Conservation (phyloP, 2,888 invertebrate genomes). For the Sepiola atlantica region DNA sequence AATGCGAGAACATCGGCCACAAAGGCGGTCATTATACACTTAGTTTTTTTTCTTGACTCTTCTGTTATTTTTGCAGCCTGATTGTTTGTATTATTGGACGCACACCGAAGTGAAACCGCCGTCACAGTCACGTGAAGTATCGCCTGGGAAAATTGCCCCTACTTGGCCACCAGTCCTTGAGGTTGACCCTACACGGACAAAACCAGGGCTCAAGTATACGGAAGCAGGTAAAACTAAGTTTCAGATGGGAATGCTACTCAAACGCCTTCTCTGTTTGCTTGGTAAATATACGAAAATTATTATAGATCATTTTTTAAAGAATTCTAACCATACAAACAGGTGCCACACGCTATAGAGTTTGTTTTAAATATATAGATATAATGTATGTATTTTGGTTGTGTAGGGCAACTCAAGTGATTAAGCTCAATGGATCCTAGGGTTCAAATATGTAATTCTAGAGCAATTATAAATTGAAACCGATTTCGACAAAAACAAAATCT, state of each 20-base stretch:
- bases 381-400: too few species aligned
- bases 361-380: too few species aligned
- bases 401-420: too few species aligned
- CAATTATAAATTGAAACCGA: too few species aligned
- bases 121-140: conserved; percentile 79
- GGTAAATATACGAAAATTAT: conserved; percentile 23
- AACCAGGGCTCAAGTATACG: conserved; percentile 72
- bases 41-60: neutral
- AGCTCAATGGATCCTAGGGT: too few species aligned
- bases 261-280: neutral
- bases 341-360: neutral
- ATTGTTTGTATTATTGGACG: conserved; percentile 93
- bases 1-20: too few species aligned
- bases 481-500: too few species aligned
- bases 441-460: too few species aligned
- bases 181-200: conserved; percentile 61
- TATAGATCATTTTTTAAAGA: neutral
- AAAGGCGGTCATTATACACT: too few species aligned
- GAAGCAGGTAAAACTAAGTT: conserved; percentile 71
- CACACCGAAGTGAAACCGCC: conserved; percentile 82
- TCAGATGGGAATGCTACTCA: neutral
- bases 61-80: conserved; percentile 80
- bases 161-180: conserved; percentile 82
- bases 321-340: neutral
- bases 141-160: conserved; percentile 84